These are phyloP conservation scores for Cheilinus undulatus DNA, from an alignment of 2,113 vertebrate genomes.

Conservation along the genomic window DNA sequence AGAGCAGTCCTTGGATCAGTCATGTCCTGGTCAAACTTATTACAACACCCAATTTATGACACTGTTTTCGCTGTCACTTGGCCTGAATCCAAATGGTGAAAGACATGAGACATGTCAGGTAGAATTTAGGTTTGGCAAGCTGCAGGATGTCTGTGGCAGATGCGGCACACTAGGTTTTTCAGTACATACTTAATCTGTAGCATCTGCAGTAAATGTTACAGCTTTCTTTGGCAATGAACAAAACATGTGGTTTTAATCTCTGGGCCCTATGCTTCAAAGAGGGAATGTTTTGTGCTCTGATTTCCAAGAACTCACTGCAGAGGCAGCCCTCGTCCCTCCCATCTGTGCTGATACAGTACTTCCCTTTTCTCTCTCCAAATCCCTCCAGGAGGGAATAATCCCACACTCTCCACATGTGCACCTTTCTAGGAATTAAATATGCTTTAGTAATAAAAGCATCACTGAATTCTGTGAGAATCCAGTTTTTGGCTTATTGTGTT, in stretches of 20 bases:
- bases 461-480: neutral
- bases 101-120: neutral
- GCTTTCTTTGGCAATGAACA: neutral
- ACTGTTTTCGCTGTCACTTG: neutral
- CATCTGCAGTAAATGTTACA: neutral
- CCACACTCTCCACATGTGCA: slow-evolving; percentile 4
- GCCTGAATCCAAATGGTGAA: neutral
- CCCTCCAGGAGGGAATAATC: neutral
- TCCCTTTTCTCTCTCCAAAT: slow-evolving; percentile 1
- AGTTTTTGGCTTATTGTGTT: neutral
- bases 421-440: neutral
- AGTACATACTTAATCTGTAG: neutral
- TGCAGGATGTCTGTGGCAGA: neutral
- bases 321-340: slow-evolving; percentile 24
- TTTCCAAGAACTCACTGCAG: slow-evolving; percentile 75
- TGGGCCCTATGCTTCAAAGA: slow-evolving; percentile 12
- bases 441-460: neutral
- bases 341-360: neutral
- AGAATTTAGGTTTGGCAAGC: neutral
- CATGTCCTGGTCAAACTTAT: slow-evolving; percentile 23
- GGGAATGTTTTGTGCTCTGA: slow-evolving; percentile 60
- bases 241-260: slow-evolving; percentile 55
- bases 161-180: too few species aligned
- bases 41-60: slow-evolving; percentile 33
- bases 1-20: slow-evolving; percentile 27